Evolutionary conservation across 2,888 invertebrate genomes (phyloP), one percentile per base, ranked within the genome.

Genomic region (Operophtera brumata): DNA sequence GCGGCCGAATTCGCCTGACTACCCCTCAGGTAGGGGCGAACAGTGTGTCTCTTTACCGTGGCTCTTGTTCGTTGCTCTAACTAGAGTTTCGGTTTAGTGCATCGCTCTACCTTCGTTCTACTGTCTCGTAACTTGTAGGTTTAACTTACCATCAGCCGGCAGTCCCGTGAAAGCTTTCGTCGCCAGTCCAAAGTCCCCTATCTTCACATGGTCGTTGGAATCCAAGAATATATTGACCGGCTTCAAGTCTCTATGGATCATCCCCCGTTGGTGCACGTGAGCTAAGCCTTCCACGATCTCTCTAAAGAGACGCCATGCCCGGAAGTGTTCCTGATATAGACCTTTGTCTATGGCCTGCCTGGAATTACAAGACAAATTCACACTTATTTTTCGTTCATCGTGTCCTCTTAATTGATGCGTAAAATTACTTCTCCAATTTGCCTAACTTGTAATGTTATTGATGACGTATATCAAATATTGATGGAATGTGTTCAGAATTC

Each of bases 141-240:
- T 20, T 2, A 20, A 50, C 71, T 62, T 60, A 88, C 89, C 87
- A 63, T 86, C 86, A 46, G 94, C 92, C 65, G 78, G 80, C 42
- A 82, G 39, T 0, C 74, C 79, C 0, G 82, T 81, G 47, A 86
- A 85, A 0, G 85, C 86, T 52, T 95, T 96, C 0, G 97, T 98
- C 0, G 99, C 99, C 2, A 99, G 91, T 10, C 99, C 99, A 82
- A 99, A 99, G 84, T 99, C 99, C 9, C 99, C 99, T 63, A 99
- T 99, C 91, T 99, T 99, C 1, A 97, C 97, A 78, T 97, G 97
- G 84, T 98, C 98, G 66, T 96, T 95, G 1, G 94, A 95, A 77
- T 98, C 98, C 77, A 99, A 92, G 83, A 99, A 99, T 73, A 99
- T 97, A 77, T 99, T 99, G 32, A 86, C 97, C 0, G 96, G 96